Percentiles rank a stretch among this genome's conserved stretches.
Evolutionary conservation across 2,888 invertebrate species (phyloP).

Genomic region (Aplocera efformata): DNA sequence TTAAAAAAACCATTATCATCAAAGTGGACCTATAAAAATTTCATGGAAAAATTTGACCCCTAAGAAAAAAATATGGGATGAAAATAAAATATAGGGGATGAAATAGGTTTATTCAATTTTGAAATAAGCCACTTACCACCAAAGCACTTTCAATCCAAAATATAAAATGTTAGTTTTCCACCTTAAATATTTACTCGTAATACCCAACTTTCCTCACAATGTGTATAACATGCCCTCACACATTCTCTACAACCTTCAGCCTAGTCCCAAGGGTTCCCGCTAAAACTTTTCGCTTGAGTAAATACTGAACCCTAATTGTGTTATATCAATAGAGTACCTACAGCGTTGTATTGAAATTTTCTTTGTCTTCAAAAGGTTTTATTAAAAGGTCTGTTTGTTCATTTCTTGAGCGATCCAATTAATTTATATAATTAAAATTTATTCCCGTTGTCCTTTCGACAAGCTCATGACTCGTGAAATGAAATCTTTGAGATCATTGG

Average conservation of each 20-base stretch:
- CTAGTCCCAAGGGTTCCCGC: constrained; percentile 18
- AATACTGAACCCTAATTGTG: constrained; percentile 21
- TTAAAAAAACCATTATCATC: too few relatives aligned
- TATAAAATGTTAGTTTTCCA: neutral
- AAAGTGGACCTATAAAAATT: too few relatives aligned
- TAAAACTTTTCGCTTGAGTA: constrained; percentile 21
- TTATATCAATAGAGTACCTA: constrained; percentile 15
- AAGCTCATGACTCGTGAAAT: too few relatives aligned
- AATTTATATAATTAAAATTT: too few relatives aligned
- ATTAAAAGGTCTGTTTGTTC: neutral
- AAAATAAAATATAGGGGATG: too few relatives aligned
- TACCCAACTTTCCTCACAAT: constrained; percentile 1
- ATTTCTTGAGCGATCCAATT: too few relatives aligned
- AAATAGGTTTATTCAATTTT: too few relatives aligned
- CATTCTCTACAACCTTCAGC: constrained; percentile 6
- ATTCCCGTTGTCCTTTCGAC: too few relatives aligned
- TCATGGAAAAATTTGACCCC: too few relatives aligned
- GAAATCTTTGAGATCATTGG: too few relatives aligned
- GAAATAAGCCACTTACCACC: neutral
- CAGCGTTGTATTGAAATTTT: constrained; percentile 1
- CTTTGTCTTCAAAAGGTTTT: constrained; percentile 4
- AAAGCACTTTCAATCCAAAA: neutral
- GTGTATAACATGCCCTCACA: constrained; percentile 6
- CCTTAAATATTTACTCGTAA: neutral
- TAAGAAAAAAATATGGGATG: too few relatives aligned